phyloP scores from a whole-genome alignment of 2,888 invertebrate species.

The Pantelozetes paolii region DNA sequence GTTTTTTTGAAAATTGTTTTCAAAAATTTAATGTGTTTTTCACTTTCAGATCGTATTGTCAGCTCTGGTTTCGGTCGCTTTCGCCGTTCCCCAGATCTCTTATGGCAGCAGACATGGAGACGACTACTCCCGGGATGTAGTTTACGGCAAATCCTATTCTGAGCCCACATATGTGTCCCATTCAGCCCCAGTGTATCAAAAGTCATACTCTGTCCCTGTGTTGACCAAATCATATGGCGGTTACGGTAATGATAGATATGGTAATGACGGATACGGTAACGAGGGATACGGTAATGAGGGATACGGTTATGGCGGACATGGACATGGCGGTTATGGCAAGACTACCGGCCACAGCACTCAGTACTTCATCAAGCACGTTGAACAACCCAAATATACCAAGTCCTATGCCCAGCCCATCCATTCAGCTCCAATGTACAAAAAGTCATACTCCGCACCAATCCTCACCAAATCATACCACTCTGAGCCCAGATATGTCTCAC shows the following conservation, averaged over 20 bases:
- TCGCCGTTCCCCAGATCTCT: too few relatives aligned
- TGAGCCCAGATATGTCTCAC: too few relatives aligned
- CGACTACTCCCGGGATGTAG: background rate
- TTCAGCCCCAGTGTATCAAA: background rate
- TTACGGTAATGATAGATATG: background rate
- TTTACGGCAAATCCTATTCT: background rate
- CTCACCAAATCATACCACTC: too few relatives aligned
- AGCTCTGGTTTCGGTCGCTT: background rate
- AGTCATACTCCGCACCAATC: too few relatives aligned
- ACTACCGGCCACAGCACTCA: too few relatives aligned
- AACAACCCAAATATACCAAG: too few relatives aligned
- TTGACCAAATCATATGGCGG: background rate
- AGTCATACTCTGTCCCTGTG: background rate
- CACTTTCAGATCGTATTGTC: constrained; percentile 2
- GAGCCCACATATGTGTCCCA: background rate
- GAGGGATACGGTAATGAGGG: too few relatives aligned
- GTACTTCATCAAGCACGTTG: too few relatives aligned
- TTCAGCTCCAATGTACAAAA: too few relatives aligned
- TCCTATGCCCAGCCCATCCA: too few relatives aligned
- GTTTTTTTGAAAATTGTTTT: background rate
- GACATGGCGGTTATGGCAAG: background rate
- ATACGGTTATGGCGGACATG: background rate
- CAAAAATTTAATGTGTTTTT: background rate
- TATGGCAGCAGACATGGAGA: background rate
- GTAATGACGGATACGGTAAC: too few relatives aligned